phyloP scores from a whole-genome alignment of 1,140 invertebrate species.

The Armadillidium nasatum region DNA sequence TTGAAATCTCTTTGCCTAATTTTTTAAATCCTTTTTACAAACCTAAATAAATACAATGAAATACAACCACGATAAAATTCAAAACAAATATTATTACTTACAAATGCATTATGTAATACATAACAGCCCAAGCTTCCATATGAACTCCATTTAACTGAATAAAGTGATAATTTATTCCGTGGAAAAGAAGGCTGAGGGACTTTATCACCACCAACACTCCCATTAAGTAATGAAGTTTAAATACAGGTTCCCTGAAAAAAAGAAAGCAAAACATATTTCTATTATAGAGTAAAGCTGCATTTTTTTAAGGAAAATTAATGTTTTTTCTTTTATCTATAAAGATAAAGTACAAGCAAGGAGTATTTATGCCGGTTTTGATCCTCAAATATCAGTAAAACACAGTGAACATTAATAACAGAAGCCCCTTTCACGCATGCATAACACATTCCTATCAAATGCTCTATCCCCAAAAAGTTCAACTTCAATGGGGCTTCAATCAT shows the following conservation, averaged over 20 bases:
- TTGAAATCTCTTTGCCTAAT: no score
- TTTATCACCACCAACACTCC: constrained; percentile 88
- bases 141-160: constrained; percentile 90
- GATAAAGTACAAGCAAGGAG: no score
- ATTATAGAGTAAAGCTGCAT: constrained; percentile 2
- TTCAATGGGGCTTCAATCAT: no score
- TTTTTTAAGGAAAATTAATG: background rate
- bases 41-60: background rate
- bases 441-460: no score
- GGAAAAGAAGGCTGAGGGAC: constrained; percentile 85
- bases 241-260: constrained; percentile 58
- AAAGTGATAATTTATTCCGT: constrained; percentile 94
- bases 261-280: background rate
- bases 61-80: no score
- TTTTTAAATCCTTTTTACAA: background rate
- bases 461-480: no score
- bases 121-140: constrained; percentile 92
- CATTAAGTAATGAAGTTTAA: constrained; percentile 97
- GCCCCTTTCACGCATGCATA: no score
- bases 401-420: no score
- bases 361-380: no score
- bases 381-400: no score
- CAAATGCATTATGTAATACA: constrained; percentile 95
- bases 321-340: no score
- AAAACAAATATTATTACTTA: constrained; percentile 53